A percentile compares a stretch with the other conserved stretches of the same genome.
Conservation (phyloP, 2,888 invertebrate species). For the Onchidella celtica region DNA sequence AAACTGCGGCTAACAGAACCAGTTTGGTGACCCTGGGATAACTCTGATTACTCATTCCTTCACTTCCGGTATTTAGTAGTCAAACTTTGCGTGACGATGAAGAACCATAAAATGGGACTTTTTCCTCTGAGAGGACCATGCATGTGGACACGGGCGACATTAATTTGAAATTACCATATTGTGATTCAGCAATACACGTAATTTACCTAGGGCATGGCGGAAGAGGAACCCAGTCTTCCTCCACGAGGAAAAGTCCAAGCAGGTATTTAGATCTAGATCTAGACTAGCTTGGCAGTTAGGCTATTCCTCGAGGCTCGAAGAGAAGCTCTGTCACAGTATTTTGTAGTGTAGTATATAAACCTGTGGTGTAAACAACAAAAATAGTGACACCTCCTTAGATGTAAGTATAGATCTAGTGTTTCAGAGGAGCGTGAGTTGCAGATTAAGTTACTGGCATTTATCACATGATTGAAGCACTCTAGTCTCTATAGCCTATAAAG, state of each 20-base stretch:
- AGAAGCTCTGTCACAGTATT: too few species aligned
- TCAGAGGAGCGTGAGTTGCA: too few species aligned
- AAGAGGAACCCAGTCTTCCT: slow-evolving; percentile 53
- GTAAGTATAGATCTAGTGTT: too few species aligned
- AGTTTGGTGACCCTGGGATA: slow-evolving; percentile 23
- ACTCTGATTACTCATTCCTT: slow-evolving; percentile 37
- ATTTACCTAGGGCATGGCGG: slow-evolving; percentile 15
- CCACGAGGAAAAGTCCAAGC: slow-evolving; percentile 64
- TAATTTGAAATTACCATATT: neutral
- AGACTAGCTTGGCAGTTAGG: too few species aligned
- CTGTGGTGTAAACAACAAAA: too few species aligned
- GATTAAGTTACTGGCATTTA: too few species aligned
- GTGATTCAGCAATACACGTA: neutral
- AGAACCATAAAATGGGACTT: neutral
- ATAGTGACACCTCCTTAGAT: too few species aligned
- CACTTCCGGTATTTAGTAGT: slow-evolving; percentile 22
- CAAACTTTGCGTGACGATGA: slow-evolving; percentile 2
- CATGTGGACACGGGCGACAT: neutral
- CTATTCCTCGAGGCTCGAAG: too few species aligned
- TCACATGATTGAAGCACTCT: too few species aligned
- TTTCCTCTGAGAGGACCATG: neutral
- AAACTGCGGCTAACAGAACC: slow-evolving; percentile 20
- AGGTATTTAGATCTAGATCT: too few species aligned
- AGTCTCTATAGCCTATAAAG: too few species aligned
- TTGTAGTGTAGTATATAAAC: too few species aligned